A percentile compares a stretch with the other conserved stretches of the same genome.
Evolutionary conservation across 2,113 vertebrate genomes (phyloP).

Genomic region (Emydocephalus ijimae): DNA sequence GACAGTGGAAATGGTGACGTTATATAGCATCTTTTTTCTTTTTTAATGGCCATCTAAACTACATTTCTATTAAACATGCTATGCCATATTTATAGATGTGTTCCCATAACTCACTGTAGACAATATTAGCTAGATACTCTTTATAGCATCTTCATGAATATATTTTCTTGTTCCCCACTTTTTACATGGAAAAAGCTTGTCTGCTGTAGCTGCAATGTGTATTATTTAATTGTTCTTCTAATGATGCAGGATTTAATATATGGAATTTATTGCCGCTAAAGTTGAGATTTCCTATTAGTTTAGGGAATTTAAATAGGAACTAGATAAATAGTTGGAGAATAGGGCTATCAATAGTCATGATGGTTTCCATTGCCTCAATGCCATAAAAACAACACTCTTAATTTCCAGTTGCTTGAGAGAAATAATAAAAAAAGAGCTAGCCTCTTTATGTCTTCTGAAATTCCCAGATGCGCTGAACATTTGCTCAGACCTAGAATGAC

Average conservation of each 20-base stretch:
- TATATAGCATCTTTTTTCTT: not conserved
- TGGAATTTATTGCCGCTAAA: not conserved
- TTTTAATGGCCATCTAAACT: not conserved
- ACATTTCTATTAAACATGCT: not conserved
- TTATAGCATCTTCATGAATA: not conserved
- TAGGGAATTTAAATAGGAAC: not conserved
- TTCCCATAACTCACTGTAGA: not conserved
- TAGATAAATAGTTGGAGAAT: not conserved
- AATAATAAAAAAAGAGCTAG: not conserved
- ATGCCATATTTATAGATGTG: not conserved
- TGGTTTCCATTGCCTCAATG: not conserved
- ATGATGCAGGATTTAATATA: not conserved
- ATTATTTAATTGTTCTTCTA: not conserved
- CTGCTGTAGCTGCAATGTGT: not conserved
- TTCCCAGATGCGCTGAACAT: not conserved
- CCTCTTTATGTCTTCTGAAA: not conserved
- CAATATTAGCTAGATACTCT: not conserved
- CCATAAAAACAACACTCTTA: not conserved
- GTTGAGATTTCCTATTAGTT: not conserved
- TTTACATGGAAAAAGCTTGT: not conserved
- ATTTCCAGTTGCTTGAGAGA: not conserved
- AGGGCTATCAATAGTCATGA: not conserved
- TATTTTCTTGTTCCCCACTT: not conserved
- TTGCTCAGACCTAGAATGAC: not conserved
- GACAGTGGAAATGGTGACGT: not conserved